These are phyloP conservation scores for Diabrotica undecimpunctata DNA, from an alignment of 1,140 invertebrate genomes.

Conservation along the genomic window DNA sequence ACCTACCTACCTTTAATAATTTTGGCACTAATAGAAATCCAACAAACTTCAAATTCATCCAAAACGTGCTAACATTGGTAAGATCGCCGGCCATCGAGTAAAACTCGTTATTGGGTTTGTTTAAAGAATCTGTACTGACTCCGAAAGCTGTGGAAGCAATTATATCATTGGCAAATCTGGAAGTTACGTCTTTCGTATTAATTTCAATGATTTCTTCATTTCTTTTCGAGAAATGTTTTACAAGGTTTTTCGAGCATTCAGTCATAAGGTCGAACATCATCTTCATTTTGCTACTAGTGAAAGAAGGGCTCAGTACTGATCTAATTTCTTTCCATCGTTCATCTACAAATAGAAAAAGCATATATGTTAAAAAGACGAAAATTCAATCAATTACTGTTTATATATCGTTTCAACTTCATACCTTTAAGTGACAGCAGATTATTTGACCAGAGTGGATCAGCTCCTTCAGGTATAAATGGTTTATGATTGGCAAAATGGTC, in stretches of 20 bases:
- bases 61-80: constrained; percentile 32
- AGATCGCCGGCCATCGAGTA: constrained; percentile 14
- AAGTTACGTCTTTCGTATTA: constrained; percentile 41
- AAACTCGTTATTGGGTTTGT: constrained; percentile 43
- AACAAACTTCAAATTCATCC: constrained; percentile 21
- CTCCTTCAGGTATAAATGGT: constrained; percentile 46
- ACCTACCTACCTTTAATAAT: constrained; percentile 22
- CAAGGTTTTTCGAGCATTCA: constrained; percentile 35
- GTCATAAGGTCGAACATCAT: constrained; percentile 41
- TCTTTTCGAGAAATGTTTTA: constrained; percentile 35
- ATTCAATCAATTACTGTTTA: too few species aligned
- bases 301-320: constrained; percentile 42
- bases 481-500: constrained; percentile 50
- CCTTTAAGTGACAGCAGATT: constrained; percentile 54
- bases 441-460: constrained; percentile 53
- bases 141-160: constrained; percentile 46
- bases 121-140: constrained; percentile 40
- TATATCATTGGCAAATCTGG: constrained; percentile 42
- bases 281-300: constrained; percentile 45
- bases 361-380: too few species aligned
- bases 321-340: constrained; percentile 46
- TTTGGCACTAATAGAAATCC: constrained; percentile 24
- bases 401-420: constrained; percentile 20
- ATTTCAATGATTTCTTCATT: constrained; percentile 22
- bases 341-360: constrained; percentile 32